These are phyloP conservation scores for Hemiprocne comata DNA, from an alignment of 2,113 vertebrate genomes.

Conservation along the genomic window DNA sequence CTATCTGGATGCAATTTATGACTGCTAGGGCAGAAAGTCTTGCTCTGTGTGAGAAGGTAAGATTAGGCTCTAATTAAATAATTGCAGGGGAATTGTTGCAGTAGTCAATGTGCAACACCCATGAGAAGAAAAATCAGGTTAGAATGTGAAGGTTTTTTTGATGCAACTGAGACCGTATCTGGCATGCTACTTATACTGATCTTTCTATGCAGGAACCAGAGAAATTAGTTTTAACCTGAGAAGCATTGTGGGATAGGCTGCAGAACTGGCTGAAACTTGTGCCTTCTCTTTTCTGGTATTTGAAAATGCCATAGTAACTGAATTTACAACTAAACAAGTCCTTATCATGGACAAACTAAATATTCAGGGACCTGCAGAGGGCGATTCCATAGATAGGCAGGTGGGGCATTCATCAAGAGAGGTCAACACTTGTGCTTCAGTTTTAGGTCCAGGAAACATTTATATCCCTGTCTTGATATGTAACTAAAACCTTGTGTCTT, in stretches of 20 bases:
- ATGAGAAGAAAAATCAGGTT: constrained; percentile 28
- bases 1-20: not conserved
- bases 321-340: not conserved
- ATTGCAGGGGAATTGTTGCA: not conserved
- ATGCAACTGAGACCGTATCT: not conserved
- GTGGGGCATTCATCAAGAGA: not conserved
- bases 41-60: not conserved
- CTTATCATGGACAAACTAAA: not conserved
- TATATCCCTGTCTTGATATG: not conserved
- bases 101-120: not conserved
- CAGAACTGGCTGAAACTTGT: not conserved
- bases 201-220: not conserved
- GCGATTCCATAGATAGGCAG: not conserved
- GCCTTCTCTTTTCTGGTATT: not conserved
- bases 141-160: constrained; percentile 8
- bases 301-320: not conserved
- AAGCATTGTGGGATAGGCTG: not conserved
- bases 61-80: constrained; percentile 37
- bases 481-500: not conserved
- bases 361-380: not conserved
- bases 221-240: not conserved
- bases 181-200: not conserved
- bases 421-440: rapidly evolving
- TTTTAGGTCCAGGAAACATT: not conserved
- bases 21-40: not conserved